These are phyloP conservation scores for Cryptophagus acutangulus DNA, from an alignment of 2,888 invertebrate species.

Conservation along the genomic window DNA sequence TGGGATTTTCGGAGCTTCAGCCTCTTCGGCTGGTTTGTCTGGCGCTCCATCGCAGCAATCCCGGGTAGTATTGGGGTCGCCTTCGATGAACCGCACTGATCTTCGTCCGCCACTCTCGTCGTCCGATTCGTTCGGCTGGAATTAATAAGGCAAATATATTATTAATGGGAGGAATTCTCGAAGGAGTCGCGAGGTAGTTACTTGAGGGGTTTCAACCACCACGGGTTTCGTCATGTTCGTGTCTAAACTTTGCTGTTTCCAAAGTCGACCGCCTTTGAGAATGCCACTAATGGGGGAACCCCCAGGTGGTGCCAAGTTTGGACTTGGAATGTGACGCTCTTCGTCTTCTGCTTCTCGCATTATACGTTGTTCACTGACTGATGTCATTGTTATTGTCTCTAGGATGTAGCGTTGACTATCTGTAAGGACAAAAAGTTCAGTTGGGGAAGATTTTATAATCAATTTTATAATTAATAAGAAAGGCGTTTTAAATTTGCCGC, in stretches of 20 bases:
- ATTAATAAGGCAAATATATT: neutral
- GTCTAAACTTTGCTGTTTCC: constrained; percentile 53
- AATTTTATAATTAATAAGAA: no score
- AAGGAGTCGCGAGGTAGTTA: constrained; percentile 11
- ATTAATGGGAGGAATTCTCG: neutral
- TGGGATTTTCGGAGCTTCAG: constrained; percentile 30
- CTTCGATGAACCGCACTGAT: constrained; percentile 64
- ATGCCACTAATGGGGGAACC: constrained; percentile 67
- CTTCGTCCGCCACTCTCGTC: constrained; percentile 53
- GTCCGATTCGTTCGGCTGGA: constrained; percentile 39
- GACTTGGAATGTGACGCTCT: constrained; percentile 7
- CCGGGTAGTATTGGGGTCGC: constrained; percentile 38
- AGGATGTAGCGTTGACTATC: constrained; percentile 54
- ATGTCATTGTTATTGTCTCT: constrained; percentile 65
- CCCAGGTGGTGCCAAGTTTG: constrained; percentile 37
- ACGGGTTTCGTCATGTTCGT: neutral
- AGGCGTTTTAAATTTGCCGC: no score
- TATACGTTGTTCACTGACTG: constrained; percentile 60
- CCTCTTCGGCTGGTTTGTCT: constrained; percentile 38
- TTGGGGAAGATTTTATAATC: no score
- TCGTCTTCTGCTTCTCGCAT: constrained; percentile 46
- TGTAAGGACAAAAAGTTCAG: constrained; percentile 19
- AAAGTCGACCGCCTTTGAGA: constrained; percentile 70
- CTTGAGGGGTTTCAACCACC: constrained; percentile 22
- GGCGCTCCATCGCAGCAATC: constrained; percentile 47